Evolutionary conservation across 1,140 invertebrate species (phyloP), one percentile per base, ranked within the genome.

Genomic region (Triops cancriformis): DNA sequence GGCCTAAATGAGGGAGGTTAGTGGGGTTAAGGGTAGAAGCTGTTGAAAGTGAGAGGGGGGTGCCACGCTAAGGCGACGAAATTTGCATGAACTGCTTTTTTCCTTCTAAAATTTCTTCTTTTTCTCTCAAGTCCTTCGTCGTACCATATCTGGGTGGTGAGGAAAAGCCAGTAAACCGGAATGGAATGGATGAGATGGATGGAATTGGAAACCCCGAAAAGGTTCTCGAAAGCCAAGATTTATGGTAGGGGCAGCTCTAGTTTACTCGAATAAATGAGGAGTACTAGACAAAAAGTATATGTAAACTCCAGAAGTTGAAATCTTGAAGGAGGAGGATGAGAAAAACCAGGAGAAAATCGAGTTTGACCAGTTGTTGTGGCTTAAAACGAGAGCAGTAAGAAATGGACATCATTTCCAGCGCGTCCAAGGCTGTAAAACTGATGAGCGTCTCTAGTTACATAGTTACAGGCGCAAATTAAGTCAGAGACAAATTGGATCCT

Each of bases 241-340:
- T 64, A 64, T 64, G 51, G 51, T n/a, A 64, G n/a, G 51, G 51
- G 51, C 51, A 64, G 51, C n/a, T 64, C 51, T 64, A 64, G 51
- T 64, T 64, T 64, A 64, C 51, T n/a, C 11, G 51, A 64, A 64
- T 64, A 64, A 64, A 64, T 64, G 23, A 64, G 18, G 10, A 18
- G 51, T 37, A 37, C 31, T 37, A 37, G 31, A 37, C 31, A 37
- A 37, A 64, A 64, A 64, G 23, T 23, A 7, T 18, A 64, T 64
- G 18, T 14, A 64, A 64, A 64, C 51, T 64, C 23, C 31, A 37
- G 31, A 37, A 37, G 31, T 37, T 37, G 31, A 37, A 37, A 37
- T 37, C 31, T 37, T 37, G 7, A 37, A 37, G 31, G 7, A 37
- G 31, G 31, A 37, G 7, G 31, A 37, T 37, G 31, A 37, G 31